These are phyloP conservation scores for Oenanthe melanoleuca DNA, from an alignment of 2,113 vertebrate species.

Conservation along the genomic window DNA sequence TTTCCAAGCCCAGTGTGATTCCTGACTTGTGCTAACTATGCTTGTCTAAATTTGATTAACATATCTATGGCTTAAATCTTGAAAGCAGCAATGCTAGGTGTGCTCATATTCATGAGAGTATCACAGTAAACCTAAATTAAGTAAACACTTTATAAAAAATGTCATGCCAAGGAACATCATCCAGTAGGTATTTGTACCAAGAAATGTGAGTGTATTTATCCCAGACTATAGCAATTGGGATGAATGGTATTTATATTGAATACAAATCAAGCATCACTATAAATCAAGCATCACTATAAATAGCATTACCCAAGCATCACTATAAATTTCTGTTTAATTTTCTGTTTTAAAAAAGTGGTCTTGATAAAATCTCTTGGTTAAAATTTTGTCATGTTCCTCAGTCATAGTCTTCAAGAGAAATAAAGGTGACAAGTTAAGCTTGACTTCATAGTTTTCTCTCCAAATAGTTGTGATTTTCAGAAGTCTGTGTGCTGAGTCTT, in stretches of 20 bases:
- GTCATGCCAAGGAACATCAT: background rate
- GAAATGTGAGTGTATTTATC: background rate
- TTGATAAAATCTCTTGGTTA: background rate
- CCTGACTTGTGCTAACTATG: background rate
- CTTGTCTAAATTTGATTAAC: background rate
- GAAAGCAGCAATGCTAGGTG: background rate
- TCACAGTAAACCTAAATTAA: background rate
- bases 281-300: background rate
- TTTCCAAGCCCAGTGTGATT: background rate
- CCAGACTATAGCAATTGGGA: background rate
- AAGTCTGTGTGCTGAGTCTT: background rate
- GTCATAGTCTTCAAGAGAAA: background rate
- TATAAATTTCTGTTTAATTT: background rate
- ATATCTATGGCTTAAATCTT: background rate
- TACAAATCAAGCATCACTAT: background rate
- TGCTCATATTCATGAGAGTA: background rate
- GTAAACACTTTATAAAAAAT: background rate
- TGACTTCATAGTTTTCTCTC: background rate
- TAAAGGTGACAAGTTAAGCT: background rate
- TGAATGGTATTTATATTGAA: background rate
- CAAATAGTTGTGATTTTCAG: background rate
- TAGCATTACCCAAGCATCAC: background rate
- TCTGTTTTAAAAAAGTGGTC: background rate
- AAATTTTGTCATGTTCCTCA: background rate
- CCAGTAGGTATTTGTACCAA: background rate